Conservation (phyloP, 2,888 invertebrate genomes). For the Aleiodes leptofemur region DNA sequence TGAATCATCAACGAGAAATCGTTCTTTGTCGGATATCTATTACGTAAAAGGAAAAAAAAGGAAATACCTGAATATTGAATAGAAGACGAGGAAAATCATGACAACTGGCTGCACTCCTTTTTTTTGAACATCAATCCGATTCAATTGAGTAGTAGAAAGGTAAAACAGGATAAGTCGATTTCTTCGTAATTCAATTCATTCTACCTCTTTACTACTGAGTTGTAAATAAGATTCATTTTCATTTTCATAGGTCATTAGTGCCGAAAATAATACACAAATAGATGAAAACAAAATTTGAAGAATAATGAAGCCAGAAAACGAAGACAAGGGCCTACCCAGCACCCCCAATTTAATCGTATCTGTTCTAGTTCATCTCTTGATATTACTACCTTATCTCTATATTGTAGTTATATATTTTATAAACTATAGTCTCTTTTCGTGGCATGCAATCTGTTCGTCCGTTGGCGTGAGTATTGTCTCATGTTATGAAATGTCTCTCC, state of each 20-base stretch:
- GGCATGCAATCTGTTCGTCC: slow-evolving; percentile 72
- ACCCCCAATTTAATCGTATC: slow-evolving; percentile 60
- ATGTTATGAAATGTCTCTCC: too few species aligned
- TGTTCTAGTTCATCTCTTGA: slow-evolving; percentile 63
- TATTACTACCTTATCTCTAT: slow-evolving; percentile 68
- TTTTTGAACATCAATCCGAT: slow-evolving; percentile 3
- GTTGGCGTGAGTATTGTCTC: slow-evolving; percentile 66
- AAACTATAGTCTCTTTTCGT: slow-evolving; percentile 64
- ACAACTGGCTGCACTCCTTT: neutral
- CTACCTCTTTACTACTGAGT: too few species aligned
- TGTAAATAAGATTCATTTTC: too few species aligned
- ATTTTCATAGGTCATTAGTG: too few species aligned
- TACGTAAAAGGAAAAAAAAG: slow-evolving; percentile 24
- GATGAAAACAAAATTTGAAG: neutral
- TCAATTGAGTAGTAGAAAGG: neutral
- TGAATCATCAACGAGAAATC: slow-evolving; percentile 8
- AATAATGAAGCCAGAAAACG: slow-evolving; percentile 57
- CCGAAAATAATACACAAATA: too few species aligned
- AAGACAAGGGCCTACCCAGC: slow-evolving; percentile 60
- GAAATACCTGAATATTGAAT: slow-evolving; percentile 6
- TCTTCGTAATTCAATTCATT: too few species aligned
- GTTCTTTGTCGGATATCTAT: slow-evolving; percentile 31
- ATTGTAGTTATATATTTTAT: slow-evolving; percentile 63
- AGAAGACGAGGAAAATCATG: slow-evolving; percentile 32
- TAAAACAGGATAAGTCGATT: too few species aligned